phyloP scores from a whole-genome alignment of 2,113 vertebrate species.

The Misgurnus anguillicaudatus region DNA sequence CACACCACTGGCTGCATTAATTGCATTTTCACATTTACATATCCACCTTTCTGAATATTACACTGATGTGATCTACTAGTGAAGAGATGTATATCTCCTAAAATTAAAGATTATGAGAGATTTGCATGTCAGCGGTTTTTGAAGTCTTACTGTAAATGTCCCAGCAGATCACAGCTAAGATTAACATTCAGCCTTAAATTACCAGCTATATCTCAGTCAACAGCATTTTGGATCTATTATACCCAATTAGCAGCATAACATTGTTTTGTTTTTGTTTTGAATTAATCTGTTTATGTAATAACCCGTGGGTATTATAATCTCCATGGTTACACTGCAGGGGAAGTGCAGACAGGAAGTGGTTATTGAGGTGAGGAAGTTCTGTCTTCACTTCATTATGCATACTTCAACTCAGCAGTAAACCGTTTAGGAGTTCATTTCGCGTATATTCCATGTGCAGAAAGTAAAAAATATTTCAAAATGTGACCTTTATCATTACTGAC shows the following conservation, averaged over 20 bases:
- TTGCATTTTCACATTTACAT: background rate
- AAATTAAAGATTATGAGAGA: background rate
- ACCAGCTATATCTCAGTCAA: no score
- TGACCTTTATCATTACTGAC: no score
- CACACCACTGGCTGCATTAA: background rate
- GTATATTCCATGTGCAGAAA: background rate
- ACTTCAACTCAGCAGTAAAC: background rate
- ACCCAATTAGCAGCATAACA: background rate
- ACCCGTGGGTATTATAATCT: background rate
- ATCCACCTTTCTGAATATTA: background rate
- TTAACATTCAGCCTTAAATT: no score
- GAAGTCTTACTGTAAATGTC: background rate
- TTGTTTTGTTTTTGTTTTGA: background rate
- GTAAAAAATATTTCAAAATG: background rate
- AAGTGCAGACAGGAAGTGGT: constrained; percentile 44
- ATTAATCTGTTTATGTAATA: background rate
- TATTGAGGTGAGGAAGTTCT: constrained; percentile 29
- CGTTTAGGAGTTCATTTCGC: background rate
- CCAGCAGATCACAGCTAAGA: background rate
- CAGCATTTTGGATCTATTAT: no score
- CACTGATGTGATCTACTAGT: background rate
- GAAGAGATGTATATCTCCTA: background rate
- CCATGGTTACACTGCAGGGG: constrained; percentile 14
- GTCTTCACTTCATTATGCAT: constrained; percentile 2
- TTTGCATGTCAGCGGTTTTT: background rate